Evolutionary conservation across 2,113 vertebrate species (phyloP), one percentile per base, ranked within the genome.

Genomic region (Euleptes europaea): DNA sequence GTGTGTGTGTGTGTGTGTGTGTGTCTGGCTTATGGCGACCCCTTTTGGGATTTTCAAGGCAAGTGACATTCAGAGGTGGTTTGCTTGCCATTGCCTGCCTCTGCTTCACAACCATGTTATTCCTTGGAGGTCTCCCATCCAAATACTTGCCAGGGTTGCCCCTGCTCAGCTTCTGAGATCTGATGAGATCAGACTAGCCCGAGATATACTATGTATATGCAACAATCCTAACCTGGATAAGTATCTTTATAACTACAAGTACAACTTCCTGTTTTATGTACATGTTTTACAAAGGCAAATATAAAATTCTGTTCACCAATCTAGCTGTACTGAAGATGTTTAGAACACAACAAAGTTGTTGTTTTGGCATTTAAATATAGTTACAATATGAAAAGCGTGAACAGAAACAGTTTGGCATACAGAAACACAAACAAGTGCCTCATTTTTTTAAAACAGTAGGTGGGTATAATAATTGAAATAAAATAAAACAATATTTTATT

Each of bases 321-420:
- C 23, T 44, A 28, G 23, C 40, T 38, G 3, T 73, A 14, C 9
- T 5, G 69, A 38, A 28, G 72, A 1, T 10, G 17, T 57, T 33
- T 14, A 49, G 6, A 74, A 74, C 28, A 74, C 31, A 38, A 72
- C 12, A 44, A 33, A 51, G 7, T 7, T 51, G 86, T 66, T 74
- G 23, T 90, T 5, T 49, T 0, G 0, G 1, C 0, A 0, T 63
- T 54, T 42, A 78, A 49, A 79, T 5, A 35, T 35, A 77, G n/a
- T 0, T 26, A 6, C 1, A 35, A 21, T 54, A 86, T 42, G 12
- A 40, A 21, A 47, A 77, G 26, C 23, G 26, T 9, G 1, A 63
- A 0, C 42, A 80, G 66, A 80, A 4, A 1, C 63, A 76, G 7
- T 42, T 49, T 12, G 65, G 3, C 78, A 57, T 19, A 17, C 21